Percentiles rank a stretch among this genome's conserved stretches.
phyloP scores from a whole-genome alignment of 2,888 invertebrate species.

The Tetrapedia diversipes region DNA sequence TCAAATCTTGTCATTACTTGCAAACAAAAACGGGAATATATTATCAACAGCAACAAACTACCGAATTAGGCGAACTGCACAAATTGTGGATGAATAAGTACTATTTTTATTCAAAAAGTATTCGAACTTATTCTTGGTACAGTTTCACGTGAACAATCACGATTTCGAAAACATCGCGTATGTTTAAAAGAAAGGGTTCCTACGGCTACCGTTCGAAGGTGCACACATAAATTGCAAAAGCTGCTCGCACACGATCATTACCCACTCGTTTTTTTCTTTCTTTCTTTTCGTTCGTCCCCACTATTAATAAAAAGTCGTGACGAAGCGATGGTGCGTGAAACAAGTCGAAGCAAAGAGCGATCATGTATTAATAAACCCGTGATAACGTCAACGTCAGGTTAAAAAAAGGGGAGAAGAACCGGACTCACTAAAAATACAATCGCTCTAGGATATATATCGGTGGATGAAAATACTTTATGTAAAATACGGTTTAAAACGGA shows the following conservation, averaged over 20 bases:
- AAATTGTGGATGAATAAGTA: too few species aligned
- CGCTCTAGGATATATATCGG: conserved; percentile 46
- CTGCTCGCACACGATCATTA: not conserved
- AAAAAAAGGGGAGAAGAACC: conserved; percentile 19
- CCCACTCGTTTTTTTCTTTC: not conserved
- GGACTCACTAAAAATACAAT: conserved; percentile 65
- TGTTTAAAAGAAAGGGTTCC: not conserved
- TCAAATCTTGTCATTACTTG: too few species aligned
- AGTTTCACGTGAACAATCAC: too few species aligned
- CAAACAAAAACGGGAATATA: too few species aligned
- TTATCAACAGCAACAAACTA: too few species aligned
- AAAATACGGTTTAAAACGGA: conserved; percentile 68
- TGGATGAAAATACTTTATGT: conserved; percentile 64
- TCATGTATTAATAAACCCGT: conserved; percentile 59
- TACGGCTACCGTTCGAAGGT: conserved; percentile 2
- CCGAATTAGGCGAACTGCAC: too few species aligned
- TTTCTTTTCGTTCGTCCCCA: conserved; percentile 1
- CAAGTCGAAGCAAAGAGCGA: conserved; percentile 27
- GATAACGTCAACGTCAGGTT: conserved; percentile 62
- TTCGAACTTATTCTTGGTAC: too few species aligned
- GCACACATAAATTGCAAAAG: too few species aligned
- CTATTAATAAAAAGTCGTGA: conserved; percentile 43
- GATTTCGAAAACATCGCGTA: too few species aligned
- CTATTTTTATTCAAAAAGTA: too few species aligned
- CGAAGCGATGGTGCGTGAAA: conserved; percentile 25